These are phyloP conservation scores for Onychostoma macrolepis DNA, from an alignment of 2,113 vertebrate genomes.

Conservation along the genomic window DNA sequence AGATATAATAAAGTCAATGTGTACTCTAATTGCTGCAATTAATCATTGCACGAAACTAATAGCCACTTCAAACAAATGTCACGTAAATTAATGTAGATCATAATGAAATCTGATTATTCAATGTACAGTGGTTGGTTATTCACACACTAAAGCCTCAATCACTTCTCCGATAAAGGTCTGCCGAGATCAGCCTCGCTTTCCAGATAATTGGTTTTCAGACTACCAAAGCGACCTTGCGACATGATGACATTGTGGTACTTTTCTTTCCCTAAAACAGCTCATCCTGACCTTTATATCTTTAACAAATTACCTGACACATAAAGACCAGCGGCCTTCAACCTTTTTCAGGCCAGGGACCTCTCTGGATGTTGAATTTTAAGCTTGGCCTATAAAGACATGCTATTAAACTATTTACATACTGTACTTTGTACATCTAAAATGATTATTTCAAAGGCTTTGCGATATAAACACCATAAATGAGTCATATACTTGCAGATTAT, in stretches of 20 bases:
- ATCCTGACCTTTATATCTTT: slow-evolving; percentile 12
- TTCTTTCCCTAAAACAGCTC: slow-evolving; percentile 1
- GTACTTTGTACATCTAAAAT: not conserved
- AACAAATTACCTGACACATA: slow-evolving; percentile 23
- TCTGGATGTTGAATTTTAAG: slow-evolving; percentile 10
- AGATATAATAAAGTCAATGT: slow-evolving; percentile 32
- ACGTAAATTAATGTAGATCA: slow-evolving; percentile 32
- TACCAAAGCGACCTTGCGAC: not conserved
- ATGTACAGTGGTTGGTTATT: slow-evolving; percentile 6
- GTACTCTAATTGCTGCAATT: slow-evolving; percentile 23
- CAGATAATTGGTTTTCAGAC: slow-evolving; percentile 34
- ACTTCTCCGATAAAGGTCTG: slow-evolving; percentile 9
- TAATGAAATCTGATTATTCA: slow-evolving; percentile 34
- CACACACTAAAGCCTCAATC: slow-evolving; percentile 13
- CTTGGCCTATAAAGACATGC: not conserved
- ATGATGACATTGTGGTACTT: not conserved
- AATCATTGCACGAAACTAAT: slow-evolving; percentile 32
- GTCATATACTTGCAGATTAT: not conserved
- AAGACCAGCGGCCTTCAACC: slow-evolving; percentile 4
- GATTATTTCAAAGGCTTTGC: not conserved
- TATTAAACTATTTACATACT: not conserved
- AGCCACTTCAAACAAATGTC: slow-evolving; percentile 15
- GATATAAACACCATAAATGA: not conserved
- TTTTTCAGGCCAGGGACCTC: not conserved
- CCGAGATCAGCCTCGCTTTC: slow-evolving; percentile 17